Conservation (phyloP, 1,140 invertebrate species). For the Scaptomyza graminum region DNA sequence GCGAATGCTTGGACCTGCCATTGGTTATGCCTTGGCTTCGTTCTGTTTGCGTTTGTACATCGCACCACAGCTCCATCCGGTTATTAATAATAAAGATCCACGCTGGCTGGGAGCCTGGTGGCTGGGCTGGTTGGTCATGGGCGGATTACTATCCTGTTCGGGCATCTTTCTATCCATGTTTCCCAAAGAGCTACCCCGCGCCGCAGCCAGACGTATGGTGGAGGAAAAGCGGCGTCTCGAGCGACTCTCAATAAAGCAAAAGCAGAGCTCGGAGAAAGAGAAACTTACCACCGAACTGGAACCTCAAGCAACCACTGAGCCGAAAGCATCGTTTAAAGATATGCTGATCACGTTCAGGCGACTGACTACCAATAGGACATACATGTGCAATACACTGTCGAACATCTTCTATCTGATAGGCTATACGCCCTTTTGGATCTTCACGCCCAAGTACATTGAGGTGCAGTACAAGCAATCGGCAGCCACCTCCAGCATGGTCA, state of each 20-base stretch:
- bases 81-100: slow-evolving; percentile 88
- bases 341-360: slow-evolving; percentile 87
- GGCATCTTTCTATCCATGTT: slow-evolving; percentile 87
- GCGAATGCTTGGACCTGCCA: slow-evolving; percentile 89
- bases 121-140: slow-evolving; percentile 90
- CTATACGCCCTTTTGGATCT: slow-evolving; percentile 90
- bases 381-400: slow-evolving; percentile 89
- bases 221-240: slow-evolving; percentile 70
- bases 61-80: slow-evolving; percentile 88
- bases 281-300: slow-evolving; percentile 53
- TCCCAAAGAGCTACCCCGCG: slow-evolving; percentile 87
- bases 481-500: slow-evolving; percentile 86
- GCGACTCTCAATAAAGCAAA: slow-evolving; percentile 37
- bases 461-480: slow-evolving; percentile 90
- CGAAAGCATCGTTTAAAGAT: slow-evolving; percentile 85
- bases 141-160: slow-evolving; percentile 86
- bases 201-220: slow-evolving; percentile 85
- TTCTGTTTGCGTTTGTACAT: slow-evolving; percentile 89
- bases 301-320: slow-evolving; percentile 35
- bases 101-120: slow-evolving; percentile 92
- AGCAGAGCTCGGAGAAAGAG: slow-evolving; percentile 57
- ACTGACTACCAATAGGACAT: slow-evolving; percentile 87
- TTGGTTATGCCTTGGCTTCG: slow-evolving; percentile 89
- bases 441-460: slow-evolving; percentile 91
- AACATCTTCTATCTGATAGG: slow-evolving; percentile 89